These are phyloP conservation scores for Rachycentron canadum DNA, from an alignment of 2,797 vertebrate genomes.

Conservation along the genomic window DNA sequence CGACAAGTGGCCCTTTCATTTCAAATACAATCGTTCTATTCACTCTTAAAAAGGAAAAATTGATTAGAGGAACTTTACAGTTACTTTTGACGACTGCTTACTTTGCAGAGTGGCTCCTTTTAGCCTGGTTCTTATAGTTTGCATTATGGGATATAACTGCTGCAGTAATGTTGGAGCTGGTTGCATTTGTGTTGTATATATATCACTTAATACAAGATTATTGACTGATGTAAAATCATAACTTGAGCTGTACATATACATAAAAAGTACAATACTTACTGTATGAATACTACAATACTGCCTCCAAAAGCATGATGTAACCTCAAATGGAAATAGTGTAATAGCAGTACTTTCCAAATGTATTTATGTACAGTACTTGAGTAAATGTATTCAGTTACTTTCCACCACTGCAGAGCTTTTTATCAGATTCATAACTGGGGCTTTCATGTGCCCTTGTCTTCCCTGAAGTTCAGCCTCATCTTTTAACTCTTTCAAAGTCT, in stretches of 20 bases:
- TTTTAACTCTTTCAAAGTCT: constrained; percentile 66
- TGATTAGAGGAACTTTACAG: neutral
- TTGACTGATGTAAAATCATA: neutral
- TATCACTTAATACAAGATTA: neutral
- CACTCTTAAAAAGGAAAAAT: neutral
- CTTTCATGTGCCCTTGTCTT: constrained; percentile 27
- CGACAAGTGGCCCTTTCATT: neutral
- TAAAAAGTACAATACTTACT: constrained; percentile 12
- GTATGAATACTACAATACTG: too few relatives aligned
- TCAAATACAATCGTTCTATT: neutral
- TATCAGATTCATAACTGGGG: constrained; percentile 27
- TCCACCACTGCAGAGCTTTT: constrained; percentile 7
- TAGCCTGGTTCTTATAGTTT: neutral
- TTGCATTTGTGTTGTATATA: neutral
- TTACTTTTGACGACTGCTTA: neutral
- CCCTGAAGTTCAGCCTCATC: constrained; percentile 45
- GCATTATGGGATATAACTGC: neutral
- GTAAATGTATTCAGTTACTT: constrained; percentile 14
- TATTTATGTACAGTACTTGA: neutral
- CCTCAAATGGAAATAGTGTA: neutral
- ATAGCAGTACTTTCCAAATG: neutral
- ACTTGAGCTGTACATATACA: neutral
- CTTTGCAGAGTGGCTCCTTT: neutral
- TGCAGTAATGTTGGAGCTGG: neutral
- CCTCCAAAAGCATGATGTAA: neutral